Evolutionary conservation across 2,113 vertebrate species (phyloP), one percentile per base, ranked within the genome.

Genomic region (Brachionichthys hirsutus): DNA sequence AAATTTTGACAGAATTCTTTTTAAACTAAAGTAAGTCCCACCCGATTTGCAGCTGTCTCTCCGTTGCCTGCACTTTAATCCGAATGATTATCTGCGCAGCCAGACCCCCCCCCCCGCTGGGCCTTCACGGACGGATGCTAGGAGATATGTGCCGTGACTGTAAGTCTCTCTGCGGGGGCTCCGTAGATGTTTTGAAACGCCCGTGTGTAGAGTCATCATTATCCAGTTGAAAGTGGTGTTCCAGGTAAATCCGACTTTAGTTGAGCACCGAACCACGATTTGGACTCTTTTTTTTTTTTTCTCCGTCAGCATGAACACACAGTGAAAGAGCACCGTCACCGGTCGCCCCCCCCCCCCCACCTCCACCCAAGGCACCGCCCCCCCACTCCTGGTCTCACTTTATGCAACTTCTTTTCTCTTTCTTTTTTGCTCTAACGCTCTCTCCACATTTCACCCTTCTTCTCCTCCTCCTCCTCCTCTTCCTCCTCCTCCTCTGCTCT

Each of bases 401-500:
- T 64, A 74, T 82, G 75, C 67, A 65, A 71, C 73, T 54, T 54
- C 63, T 57, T 62, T 20, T 48, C 48, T 62, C 46, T 53, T 34
- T 72, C 13, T 81, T 62, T 77, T 75, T 6, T 56, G 2, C 60
- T 74, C 83, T 87, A 83, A 87, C 83, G 82, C 82, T 85, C 22
- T 87, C 76, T 85, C 79, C 81, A 80, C 83, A 20, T 79, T 63
- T 81, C 43, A 60, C 82, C 54, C 70, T 34, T 48, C 51, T 54
- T 48, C 61, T 61, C 46, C 73, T 59, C 49, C 66, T 75, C 17
- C 52, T 22, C 4, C 41, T 65, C 77, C 78, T 35, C 78, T 70
- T 94, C 94, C 92, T 92, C n/a, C 81, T 94, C 92, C 84, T 92
- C 92, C 93, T 93, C 91, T 93, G 89, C 95, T 93, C 94, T 80